Evolutionary conservation across 2,888 invertebrate genomes (phyloP).

Genomic region (Caradrina kadenii): DNA sequence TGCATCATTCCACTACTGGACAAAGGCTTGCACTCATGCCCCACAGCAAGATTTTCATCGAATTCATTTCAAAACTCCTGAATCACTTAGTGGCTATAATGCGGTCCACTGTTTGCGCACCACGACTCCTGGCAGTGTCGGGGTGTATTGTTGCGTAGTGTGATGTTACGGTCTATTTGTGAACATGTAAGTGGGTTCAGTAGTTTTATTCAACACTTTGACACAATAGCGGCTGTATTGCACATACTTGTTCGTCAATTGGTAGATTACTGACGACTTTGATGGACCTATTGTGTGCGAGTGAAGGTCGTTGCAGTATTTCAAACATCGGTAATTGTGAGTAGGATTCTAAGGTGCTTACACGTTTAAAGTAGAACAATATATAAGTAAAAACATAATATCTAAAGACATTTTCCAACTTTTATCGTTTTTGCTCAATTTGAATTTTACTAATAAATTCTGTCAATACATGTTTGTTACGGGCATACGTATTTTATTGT

Average conservation of each 20-base stretch:
- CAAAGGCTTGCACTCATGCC: background rate
- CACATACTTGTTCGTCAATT: conserved; percentile 44
- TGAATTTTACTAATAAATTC: no score
- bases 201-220: conserved; percentile 17
- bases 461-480: no score
- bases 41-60: no score
- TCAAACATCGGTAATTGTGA: conserved; percentile 5
- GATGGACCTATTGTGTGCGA: conserved; percentile 40
- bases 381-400: no score
- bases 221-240: conserved; percentile 22
- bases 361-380: background rate
- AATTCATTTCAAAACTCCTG: no score
- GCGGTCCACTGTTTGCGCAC: no score
- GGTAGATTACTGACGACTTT: conserved; percentile 42
- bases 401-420: no score
- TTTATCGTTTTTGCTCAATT: no score
- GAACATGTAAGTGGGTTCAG: background rate
- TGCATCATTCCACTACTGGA: background rate
- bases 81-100: no score
- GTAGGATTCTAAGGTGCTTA: conserved; percentile 3
- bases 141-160: background rate
- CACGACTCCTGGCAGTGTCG: no score
- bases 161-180: background rate
- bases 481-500: no score
- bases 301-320: conserved; percentile 30